Evolutionary conservation across 1,140 invertebrate species (phyloP).

Genomic region (Diachasma alloeum): DNA sequence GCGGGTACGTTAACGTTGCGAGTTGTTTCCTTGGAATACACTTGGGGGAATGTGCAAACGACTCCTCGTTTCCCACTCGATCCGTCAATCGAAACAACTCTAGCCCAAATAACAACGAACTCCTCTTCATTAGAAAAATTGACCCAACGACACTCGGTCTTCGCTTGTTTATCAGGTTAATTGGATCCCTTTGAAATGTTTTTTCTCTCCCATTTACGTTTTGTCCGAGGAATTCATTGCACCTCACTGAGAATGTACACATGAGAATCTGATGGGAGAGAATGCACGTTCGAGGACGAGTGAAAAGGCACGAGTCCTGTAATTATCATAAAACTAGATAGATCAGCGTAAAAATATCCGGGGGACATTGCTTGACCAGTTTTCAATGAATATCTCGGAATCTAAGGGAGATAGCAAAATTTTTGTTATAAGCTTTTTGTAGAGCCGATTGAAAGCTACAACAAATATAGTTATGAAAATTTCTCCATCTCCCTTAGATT

Average conservation of each 20-base stretch:
- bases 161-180: neutral
- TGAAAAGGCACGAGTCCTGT: conserved; percentile 11
- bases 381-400: too few species aligned
- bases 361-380: conserved; percentile 26
- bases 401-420: too few species aligned
- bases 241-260: neutral
- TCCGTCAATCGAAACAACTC: neutral
- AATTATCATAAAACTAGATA: conserved; percentile 34
- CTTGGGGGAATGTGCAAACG: neutral
- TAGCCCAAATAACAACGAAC: neutral
- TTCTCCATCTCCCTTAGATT: too few species aligned
- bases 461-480: too few species aligned
- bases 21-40: neutral
- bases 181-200: neutral
- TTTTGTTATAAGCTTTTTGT: too few species aligned
- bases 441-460: too few species aligned
- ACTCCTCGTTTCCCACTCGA: neutral
- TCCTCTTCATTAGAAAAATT: too few species aligned
- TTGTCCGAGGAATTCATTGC: neutral
- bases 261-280: neutral
- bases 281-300: neutral
- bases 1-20: neutral
- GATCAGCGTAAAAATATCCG: conserved; percentile 26
- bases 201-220: neutral
- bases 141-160: neutral